phyloP scores from a whole-genome alignment of 2,113 vertebrate species.

The Sinocyclocheilus rhinocerous region DNA sequence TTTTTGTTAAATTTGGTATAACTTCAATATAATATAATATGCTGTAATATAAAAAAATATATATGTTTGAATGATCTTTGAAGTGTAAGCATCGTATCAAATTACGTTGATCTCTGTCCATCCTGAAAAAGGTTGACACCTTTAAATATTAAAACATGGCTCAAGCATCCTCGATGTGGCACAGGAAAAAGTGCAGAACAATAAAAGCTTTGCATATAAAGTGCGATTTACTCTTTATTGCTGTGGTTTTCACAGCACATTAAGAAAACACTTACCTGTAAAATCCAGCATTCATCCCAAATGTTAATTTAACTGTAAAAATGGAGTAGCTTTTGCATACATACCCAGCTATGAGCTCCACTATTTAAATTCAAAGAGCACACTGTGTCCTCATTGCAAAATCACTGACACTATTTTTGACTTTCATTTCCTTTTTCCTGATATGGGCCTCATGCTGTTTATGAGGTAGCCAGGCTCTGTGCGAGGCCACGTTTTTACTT shows the following conservation, averaged over 20 bases:
- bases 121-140: background rate
- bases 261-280: background rate
- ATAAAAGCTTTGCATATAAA: background rate
- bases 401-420: slow-evolving; percentile 42
- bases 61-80: background rate
- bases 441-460: slow-evolving; percentile 33
- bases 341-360: background rate
- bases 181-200: background rate
- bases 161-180: background rate
- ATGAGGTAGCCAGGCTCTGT: slow-evolving; percentile 17
- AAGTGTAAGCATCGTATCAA: background rate
- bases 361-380: slow-evolving; percentile 19
- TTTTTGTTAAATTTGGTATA: too few species aligned
- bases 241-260: slow-evolving; percentile 12
- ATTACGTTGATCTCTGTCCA: background rate
- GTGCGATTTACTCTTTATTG: background rate
- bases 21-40: too few species aligned
- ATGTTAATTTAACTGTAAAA: background rate
- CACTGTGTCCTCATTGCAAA: slow-evolving; percentile 35
- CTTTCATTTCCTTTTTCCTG: slow-evolving; percentile 42
- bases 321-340: background rate
- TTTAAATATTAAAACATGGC: background rate
- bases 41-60: background rate
- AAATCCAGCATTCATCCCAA: background rate
- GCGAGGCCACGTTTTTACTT: background rate